Conservation (phyloP, 2,888 invertebrate genomes). For the Eueremaeus valkanovi region DNA sequence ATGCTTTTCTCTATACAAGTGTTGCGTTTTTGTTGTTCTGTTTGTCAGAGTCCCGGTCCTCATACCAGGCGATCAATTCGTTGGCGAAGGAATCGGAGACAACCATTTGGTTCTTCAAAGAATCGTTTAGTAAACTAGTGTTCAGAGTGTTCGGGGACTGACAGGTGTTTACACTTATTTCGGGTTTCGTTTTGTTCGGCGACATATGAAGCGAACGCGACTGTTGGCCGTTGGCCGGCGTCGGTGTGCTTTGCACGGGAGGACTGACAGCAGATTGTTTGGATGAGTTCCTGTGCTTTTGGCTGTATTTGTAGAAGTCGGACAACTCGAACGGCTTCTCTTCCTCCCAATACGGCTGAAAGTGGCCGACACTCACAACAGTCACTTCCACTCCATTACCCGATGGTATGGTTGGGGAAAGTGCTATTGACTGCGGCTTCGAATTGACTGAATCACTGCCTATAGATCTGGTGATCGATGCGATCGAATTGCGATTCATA, state of each 20-base stretch:
- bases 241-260: not conserved
- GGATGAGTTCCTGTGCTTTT: constrained; percentile 71
- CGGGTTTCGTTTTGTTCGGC: not conserved
- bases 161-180: not conserved
- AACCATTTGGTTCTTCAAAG: not conserved
- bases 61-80: constrained; percentile 22
- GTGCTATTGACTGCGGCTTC: constrained; percentile 32
- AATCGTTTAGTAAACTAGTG: not conserved
- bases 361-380: constrained; percentile 79
- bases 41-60: not conserved
- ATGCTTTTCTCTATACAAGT: constrained; percentile 5
- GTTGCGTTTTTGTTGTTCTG: constrained; percentile 22
- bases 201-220: not conserved
- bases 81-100: constrained; percentile 7
- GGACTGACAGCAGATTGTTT: constrained; percentile 40
- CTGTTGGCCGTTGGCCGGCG: not conserved
- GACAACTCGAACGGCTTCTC: constrained; percentile 97
- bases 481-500: constrained; percentile 2
- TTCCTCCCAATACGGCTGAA: constrained; percentile 80
- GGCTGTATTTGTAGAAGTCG: constrained; percentile 96
- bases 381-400: constrained; percentile 46
- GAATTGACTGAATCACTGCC: constrained; percentile 1
- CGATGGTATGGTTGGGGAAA: constrained; percentile 37
- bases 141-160: not conserved
- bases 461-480: not conserved